Evolutionary conservation across 1,140 invertebrate species (phyloP), one percentile per base, ranked within the genome.

Genomic region (Monochamus saltuarius): DNA sequence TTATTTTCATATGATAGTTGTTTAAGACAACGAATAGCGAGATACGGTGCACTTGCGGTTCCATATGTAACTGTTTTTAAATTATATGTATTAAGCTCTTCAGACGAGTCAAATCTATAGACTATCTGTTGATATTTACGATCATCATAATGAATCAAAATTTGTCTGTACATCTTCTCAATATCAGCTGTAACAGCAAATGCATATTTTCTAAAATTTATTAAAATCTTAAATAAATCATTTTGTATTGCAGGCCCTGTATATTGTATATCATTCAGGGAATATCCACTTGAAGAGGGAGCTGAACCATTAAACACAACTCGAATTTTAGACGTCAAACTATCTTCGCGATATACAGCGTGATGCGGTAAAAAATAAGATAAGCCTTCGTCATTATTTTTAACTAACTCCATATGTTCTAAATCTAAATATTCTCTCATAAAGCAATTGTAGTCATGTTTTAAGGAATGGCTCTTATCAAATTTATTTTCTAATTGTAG

Each of bases 171-270:
- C 22, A 29, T 29, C 6, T 29, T 29, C 11, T 37, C 54, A 45
- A 70, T 65, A 61, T 74, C 75, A 14, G 67, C 59, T 35, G 56
- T 64, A 4, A 75, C 29, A n/a, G 66, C 66, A 35, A 66, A 53
- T 29, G 34, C 17, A 52, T 69, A 54, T 14, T 17, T 55, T 49
- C 74, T 56, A 53, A 75, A 77, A 11, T 67, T 43, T 7, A 72
- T 14, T 0, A 77, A n/a, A 42, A 76, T 65, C n/a, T 64, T 45
- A 11, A 64, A 13, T 8, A 76, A 42, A n/a, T 71, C 64, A 22
- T 71, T 62, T 35, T 75, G 71, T 0, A 76, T 53, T 38, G 69
- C 70, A 8, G 75, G 73, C 38, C 74, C 73, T 8, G 54, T 62
- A n/a, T 67, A 49, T 35, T 72, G 47, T 4, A 56, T 62, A 37